Evolutionary conservation across 2,113 vertebrate species (phyloP).

Genomic region (Leptobrachium leishanense): DNA sequence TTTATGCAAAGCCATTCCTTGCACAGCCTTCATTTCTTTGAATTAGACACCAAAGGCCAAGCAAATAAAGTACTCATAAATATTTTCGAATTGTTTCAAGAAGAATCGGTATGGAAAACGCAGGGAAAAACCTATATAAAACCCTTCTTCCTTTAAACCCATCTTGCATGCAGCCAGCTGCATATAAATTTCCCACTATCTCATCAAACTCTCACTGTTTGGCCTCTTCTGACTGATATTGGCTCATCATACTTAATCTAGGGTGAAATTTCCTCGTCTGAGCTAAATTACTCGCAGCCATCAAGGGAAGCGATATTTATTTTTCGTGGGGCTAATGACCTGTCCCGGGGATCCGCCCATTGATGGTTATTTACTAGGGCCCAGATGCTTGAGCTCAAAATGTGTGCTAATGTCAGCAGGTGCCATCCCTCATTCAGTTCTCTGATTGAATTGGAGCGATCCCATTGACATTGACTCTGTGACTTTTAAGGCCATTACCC

Average conservation of each 20-base stretch:
- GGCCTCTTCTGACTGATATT: constrained; percentile 94
- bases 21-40: constrained; percentile 13
- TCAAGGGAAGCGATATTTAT: constrained; percentile 99
- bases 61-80: constrained; percentile 39
- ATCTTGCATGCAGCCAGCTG: constrained; percentile 82
- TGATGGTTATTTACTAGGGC: constrained; percentile 99
- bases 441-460: constrained; percentile 95
- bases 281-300: constrained; percentile 99
- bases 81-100: constrained; percentile 25
- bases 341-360: constrained; percentile 98
- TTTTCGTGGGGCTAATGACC: constrained; percentile 99
- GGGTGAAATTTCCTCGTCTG: constrained; percentile 97
- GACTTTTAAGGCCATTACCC: constrained; percentile 99
- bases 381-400: constrained; percentile 99
- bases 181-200: constrained; percentile 85
- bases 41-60: constrained; percentile 22
- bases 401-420: constrained; percentile 99
- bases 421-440: constrained; percentile 90
- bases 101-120: constrained; percentile 6
- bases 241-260: constrained; percentile 99
- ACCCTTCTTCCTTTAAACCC: constrained; percentile 79
- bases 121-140: constrained; percentile 57
- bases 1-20: constrained; percentile 28
- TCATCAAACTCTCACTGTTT: constrained; percentile 86
- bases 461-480: constrained; percentile 99